Evolutionary conservation across 2,888 invertebrate species (phyloP), one percentile per base, ranked within the genome.

Genomic region (Catocala sponsa): DNA sequence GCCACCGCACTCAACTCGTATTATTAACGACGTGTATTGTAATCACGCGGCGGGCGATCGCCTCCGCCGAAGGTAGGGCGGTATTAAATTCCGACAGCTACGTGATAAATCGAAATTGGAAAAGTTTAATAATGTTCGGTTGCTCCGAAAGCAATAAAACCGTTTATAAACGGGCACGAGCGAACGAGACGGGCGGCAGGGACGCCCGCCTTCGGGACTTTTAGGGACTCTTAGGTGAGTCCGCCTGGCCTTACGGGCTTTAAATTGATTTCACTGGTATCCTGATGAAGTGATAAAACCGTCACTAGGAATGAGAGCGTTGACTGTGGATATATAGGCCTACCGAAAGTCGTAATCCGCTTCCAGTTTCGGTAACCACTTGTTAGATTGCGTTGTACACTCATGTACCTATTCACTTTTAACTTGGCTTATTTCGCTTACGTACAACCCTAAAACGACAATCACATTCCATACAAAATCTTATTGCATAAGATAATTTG

Each of bases 121-220:
- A 94, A 94, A 94, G 94, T 94, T 94, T 94, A 94, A 94, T 94
- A 94, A 94, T 94, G 94, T 94, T 94, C 94, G 94, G 94, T 94
- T 94, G 94, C 94, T 94, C 94, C 94, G 93, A 94, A 94, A 93
- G 94, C 94, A 94, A 94, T 94, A 94, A 94, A 94, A 94, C 92
- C 94, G 94, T 94, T 94, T 94, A 94, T 93, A 94, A 94, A 93
- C 93, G 94, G 94, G 94, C 92, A 88, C 91, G 91, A 90, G 94
- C 91, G 92, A 92, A 91, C 92, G 92, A 92, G 91, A 92, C 93
- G 92, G 90, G 90, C 85, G 87, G 88, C 90, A 87, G 91, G 92
- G 92, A 89, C 91, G 91, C 90, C 90, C 88, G 92, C 89, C 91
- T 91, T 89, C 88, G 86, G 91, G 91, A 91, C 91, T 92, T 92